Evolutionary conservation across 2,113 vertebrate species (phyloP), one percentile per base, ranked within the genome.

Genomic region (Gymnorhina tibicen): DNA sequence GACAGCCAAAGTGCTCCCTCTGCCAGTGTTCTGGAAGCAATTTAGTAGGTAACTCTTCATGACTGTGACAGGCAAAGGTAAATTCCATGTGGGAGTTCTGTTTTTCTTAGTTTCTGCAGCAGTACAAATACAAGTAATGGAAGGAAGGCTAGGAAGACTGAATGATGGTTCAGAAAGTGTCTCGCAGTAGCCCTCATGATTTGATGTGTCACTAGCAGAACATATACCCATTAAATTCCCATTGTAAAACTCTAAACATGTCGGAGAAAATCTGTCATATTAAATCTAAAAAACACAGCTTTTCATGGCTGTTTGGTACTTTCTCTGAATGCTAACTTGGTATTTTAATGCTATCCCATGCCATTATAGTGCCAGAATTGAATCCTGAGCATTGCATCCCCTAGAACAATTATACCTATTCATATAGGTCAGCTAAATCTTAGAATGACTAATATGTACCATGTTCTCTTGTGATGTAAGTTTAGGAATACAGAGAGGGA

Each of bases 11-110:
- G 52, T 85, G 59, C 75, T 96, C 85, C 39, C 47, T 88, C 42
- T 93, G 60, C 22, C 82, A 91, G 50, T 77, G 59, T 83, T 93
- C 70, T 91, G 52, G 47, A 84, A 86, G 68, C 52, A 94, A 86
- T 97, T 96, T 93, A 94, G 55, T 67, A 73, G 50, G 70, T 81
- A 88, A 93, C 75, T 89, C 50, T 80, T 95, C 59, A 67, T 88
- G 87, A 67, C 46, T 70, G 19, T 85, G 87, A 95, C 87, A 94
- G 52, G 44, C 42, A 84, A 30, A 64, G 70, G 92, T 91, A 96
- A 97, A 86, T 90, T 82, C 75, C 85, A 47, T 15, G 56, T 47
- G 55, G 33, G 82, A 88, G 63, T 74, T 74, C 55, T 85, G 30
- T 55, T 93, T 93, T 86, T 47, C 37, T 67, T 90, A 46, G 33